A percentile compares a stretch with the other conserved stretches of the same genome.
phyloP scores from a whole-genome alignment of 2,888 invertebrate species.

The Lissonota sp. region DNA sequence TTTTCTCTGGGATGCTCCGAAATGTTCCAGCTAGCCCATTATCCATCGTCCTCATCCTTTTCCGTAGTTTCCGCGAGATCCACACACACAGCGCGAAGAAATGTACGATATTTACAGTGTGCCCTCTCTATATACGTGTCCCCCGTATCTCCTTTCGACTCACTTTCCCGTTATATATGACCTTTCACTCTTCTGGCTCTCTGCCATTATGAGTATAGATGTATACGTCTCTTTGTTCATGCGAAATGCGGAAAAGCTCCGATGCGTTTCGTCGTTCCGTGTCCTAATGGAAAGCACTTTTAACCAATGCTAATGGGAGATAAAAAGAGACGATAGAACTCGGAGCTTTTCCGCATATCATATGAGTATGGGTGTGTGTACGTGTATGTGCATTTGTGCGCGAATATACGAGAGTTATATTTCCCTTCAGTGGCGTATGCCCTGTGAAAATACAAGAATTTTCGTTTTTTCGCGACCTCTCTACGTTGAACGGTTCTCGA shows the following conservation, averaged over 20 bases:
- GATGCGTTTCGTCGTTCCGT: conserved; percentile 57
- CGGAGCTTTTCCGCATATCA: background rate
- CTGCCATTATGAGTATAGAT: conserved; percentile 50
- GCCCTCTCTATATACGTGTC: conserved; percentile 34
- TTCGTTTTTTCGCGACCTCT: no score
- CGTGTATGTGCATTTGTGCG: no score
- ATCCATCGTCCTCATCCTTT: conserved; percentile 69
- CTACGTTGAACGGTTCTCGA: no score
- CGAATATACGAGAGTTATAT: no score
- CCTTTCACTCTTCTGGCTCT: conserved; percentile 34
- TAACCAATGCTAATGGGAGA: conserved; percentile 77
- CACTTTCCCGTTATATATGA: background rate
- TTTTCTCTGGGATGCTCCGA: background rate
- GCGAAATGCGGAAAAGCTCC: conserved; percentile 67
- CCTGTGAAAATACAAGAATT: no score
- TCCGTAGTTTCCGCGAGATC: conserved; percentile 42
- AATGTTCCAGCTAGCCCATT: conserved; percentile 62
- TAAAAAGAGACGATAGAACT: background rate
- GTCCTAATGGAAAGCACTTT: conserved; percentile 80
- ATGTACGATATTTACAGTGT: no score
- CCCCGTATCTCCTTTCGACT: background rate
- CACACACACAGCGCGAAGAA: conserved; percentile 1
- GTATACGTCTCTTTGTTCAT: conserved; percentile 75
- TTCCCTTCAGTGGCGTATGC: no score
- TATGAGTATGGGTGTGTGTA: no score